Base-by-base conservation (phyloP, 2,888 invertebrate genomes). In the Oligia latruncula region DNA sequence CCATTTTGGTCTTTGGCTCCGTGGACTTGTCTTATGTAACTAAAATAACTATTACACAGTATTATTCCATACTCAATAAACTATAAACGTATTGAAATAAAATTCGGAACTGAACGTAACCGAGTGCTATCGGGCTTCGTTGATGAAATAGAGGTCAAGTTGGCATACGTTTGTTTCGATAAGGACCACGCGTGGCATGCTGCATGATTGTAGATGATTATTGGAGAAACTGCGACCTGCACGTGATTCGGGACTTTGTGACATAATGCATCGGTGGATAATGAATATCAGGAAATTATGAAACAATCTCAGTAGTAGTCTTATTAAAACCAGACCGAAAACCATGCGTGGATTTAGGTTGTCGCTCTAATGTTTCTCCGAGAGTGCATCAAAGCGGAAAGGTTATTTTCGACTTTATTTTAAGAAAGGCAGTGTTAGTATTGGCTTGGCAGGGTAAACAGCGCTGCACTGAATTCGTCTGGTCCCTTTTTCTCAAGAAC, bases 131-230 rank as follows among this genome's bases (percentile, higher is more conserved):
- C 84, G 46, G 6, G 13, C n/a, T 15, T 13, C 75, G 85, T 84
- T 81, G 81, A 73, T 73, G 84, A 84, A 81, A 81, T 66, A 77
- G 73, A 81, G 88, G 88, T 88, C 88, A 86, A 52, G 13, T n/a
- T 55, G 52, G 23, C 58, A 71, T 77, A 46, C 66, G 84, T 65
- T 66, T 74, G 62, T 65, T 35, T 9, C 55, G 88, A 88, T 88
- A 88, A 88, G 29, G 29, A 74, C 74, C 84, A 81, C 76, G 85
- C 74, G 77, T 46, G 55, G 15, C 35, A 35, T 55, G 62, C 40
- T 76, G 29, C 70, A 84, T 79, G 71, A 77, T 71, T 74, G 15
- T 64, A 23, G 23, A n/a, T 73, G 43, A 62, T 77, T 66, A 40
- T 71, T 66, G 20, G 29, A 72, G 29, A 58, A 40, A 15, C 64